These are phyloP conservation scores for Thalassophryne amazonica DNA, from an alignment of 2,797 vertebrate genomes.

Conservation along the genomic window DNA sequence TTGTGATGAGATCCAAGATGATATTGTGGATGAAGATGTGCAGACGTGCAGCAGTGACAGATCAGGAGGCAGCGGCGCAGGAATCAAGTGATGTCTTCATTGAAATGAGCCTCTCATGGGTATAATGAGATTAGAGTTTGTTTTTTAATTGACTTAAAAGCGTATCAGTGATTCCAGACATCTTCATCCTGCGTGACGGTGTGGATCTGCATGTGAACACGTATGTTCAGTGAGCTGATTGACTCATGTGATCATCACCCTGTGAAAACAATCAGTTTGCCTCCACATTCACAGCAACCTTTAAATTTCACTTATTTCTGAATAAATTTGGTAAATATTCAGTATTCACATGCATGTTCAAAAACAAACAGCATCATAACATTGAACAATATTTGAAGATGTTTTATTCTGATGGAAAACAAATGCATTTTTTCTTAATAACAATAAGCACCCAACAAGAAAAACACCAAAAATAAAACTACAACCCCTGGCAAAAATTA, in stretches of 20 bases:
- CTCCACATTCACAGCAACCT: background rate
- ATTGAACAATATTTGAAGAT: too few relatives aligned
- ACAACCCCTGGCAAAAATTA: too few relatives aligned
- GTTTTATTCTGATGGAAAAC: too few relatives aligned
- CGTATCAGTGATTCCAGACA: constrained; percentile 10
- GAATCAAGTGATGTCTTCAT: constrained; percentile 20
- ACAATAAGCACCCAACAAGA: too few relatives aligned
- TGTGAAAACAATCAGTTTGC: too few relatives aligned
- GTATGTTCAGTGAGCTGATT: background rate
- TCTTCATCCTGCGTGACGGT: constrained; percentile 31
- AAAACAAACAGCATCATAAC: too few relatives aligned
- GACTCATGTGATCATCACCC: too few relatives aligned
- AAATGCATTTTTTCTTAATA: too few relatives aligned
- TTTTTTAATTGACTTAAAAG: constrained; percentile 12
- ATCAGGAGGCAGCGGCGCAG: constrained; percentile 8
- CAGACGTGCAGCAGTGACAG: constrained; percentile 18
- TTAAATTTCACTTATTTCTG: background rate
- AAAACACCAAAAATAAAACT: too few relatives aligned
- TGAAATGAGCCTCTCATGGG: constrained; percentile 26
- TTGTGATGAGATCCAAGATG: constrained; percentile 5
- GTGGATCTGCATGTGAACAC: background rate
- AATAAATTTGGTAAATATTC: background rate
- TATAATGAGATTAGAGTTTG: constrained; percentile 31
- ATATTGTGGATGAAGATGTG: constrained; percentile 37
- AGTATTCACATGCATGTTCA: too few relatives aligned